A percentile compares a stretch with the other conserved stretches of the same genome.
Evolutionary conservation across 2,797 vertebrate species (phyloP).

Genomic region (Sternotherus odoratus): DNA sequence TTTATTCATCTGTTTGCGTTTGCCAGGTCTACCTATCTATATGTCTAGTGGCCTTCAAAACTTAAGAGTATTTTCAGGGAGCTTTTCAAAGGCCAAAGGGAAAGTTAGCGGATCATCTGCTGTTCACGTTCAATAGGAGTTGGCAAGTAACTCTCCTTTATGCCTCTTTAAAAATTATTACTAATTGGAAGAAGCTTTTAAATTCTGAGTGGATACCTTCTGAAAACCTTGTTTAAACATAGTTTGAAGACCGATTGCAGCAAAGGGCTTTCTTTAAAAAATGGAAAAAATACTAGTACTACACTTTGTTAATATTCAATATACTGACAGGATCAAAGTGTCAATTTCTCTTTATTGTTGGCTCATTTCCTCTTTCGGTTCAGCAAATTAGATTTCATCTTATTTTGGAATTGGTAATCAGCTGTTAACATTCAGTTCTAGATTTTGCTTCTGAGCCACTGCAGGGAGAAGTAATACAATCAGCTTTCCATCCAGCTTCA

Average conservation of each 20-base stretch:
- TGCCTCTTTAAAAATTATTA: background rate
- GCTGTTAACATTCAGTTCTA: background rate
- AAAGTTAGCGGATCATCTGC: rapidly evolving
- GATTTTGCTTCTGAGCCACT: background rate
- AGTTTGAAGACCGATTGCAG: background rate
- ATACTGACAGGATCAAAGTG: background rate
- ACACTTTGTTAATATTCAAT: background rate
- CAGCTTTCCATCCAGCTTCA: background rate
- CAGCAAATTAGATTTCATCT: background rate
- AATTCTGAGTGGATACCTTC: background rate
- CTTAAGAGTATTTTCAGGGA: background rate
- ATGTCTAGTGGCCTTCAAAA: rapidly evolving
- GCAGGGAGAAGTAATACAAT: background rate
- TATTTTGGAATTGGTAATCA: background rate
- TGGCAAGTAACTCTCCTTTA: background rate
- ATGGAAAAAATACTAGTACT: background rate
- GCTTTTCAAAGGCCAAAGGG: background rate
- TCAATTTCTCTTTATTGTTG: background rate
- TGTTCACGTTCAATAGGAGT: background rate
- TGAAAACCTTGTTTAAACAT: background rate
- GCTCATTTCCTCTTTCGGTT: background rate
- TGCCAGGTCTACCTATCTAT: background rate
- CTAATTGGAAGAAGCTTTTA: background rate
- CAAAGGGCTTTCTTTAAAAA: background rate
- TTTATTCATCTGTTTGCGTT: background rate